Conservation (phyloP, 2,797 vertebrate species). For the Ctenopoma kingsleyae region DNA sequence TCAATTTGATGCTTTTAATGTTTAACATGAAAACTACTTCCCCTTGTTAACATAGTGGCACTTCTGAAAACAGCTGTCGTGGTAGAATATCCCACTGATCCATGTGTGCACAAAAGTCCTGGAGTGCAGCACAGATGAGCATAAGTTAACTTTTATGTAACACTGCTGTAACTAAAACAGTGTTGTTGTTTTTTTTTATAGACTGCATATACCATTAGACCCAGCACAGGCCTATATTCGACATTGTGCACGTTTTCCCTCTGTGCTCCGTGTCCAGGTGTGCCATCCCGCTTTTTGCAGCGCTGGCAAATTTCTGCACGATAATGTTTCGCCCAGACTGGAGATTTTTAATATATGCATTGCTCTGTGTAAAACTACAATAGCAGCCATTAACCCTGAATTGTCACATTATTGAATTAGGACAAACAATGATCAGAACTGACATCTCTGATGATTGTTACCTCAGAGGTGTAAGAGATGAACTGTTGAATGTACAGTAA, state of each 20-base stretch:
- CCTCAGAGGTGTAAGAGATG: neutral
- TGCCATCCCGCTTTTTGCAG: conserved; percentile 47
- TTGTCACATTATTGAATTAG: neutral
- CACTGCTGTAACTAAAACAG: conserved; percentile 3
- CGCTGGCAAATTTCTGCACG: conserved; percentile 45
- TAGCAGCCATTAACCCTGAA: neutral
- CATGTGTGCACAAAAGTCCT: neutral
- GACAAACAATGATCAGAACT: neutral
- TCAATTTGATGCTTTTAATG: neutral
- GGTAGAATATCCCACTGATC: neutral
- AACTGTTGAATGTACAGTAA: conserved; percentile 40
- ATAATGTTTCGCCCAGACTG: neutral
- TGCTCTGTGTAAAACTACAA: neutral
- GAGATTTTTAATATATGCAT: neutral
- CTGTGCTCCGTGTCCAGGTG: conserved; percentile 27
- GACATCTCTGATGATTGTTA: neutral
- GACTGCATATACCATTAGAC: neutral
- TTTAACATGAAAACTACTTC: neutral
- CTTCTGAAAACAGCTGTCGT: neutral
- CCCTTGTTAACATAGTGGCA: neutral
- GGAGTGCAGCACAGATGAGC: conserved; percentile 16
- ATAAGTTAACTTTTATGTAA: conserved; percentile 22
- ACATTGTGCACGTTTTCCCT: conserved; percentile 5
- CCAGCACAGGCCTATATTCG: neutral
- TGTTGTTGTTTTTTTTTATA: neutral